Evolutionary conservation across 2,888 invertebrate species (phyloP).

Genomic region (Heliconius sara): DNA sequence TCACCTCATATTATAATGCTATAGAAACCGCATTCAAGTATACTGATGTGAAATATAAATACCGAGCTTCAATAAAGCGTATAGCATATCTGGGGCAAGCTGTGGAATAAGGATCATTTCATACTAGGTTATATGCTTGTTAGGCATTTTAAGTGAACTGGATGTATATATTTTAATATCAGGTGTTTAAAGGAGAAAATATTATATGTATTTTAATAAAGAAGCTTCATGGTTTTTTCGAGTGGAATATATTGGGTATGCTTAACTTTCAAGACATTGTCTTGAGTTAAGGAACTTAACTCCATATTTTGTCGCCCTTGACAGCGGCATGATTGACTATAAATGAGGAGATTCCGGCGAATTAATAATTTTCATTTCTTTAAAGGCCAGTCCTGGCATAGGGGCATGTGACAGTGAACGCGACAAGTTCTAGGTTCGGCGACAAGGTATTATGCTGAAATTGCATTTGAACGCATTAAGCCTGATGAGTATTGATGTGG

Average conservation of each 20-base stretch:
- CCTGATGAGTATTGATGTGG: too few species aligned
- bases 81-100: slow-evolving; percentile 26
- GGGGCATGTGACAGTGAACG: not conserved
- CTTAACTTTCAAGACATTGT: too few species aligned
- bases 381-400: not conserved
- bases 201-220: not conserved
- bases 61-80: slow-evolving; percentile 30
- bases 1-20: slow-evolving; percentile 9
- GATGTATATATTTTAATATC: slow-evolving; percentile 7
- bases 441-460: too few species aligned
- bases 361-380: too few species aligned
- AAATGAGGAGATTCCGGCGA: too few species aligned
- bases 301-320: too few species aligned
- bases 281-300: too few species aligned
- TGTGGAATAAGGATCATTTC: slow-evolving; percentile 9
- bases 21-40: slow-evolving; percentile 24
- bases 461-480: too few species aligned
- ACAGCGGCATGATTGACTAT: too few species aligned
- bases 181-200: not conserved
- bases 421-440: not conserved
- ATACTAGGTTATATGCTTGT: slow-evolving; percentile 17
- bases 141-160: slow-evolving; percentile 13
- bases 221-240: not conserved
- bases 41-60: slow-evolving; percentile 22
- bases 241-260: not conserved